Evolutionary conservation across 2,888 invertebrate genomes (phyloP).

Genomic region (Chrysina gloriosa): DNA sequence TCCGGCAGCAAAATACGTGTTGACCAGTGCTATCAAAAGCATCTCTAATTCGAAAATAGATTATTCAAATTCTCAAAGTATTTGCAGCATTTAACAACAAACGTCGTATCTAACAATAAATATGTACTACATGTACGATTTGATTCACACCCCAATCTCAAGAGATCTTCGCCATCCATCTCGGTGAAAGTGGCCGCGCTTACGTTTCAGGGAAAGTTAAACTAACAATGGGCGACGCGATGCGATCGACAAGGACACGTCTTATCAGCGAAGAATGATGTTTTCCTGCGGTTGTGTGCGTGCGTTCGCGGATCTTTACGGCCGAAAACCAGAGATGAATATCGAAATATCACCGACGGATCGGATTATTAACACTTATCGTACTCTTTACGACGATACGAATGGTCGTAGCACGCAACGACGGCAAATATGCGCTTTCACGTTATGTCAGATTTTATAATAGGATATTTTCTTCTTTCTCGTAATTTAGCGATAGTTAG

Average conservation of each 20-base stretch:
- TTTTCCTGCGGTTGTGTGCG: constrained; percentile 7
- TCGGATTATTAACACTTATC: not conserved
- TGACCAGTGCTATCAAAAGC: no score
- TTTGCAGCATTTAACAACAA: no score
- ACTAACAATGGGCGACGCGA: constrained; percentile 26
- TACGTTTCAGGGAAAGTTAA: constrained; percentile 28
- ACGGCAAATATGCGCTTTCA: constrained; percentile 23
- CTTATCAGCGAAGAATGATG: constrained; percentile 17
- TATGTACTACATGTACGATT: not conserved
- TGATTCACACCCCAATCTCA: constrained; percentile 5
- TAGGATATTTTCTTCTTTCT: not conserved
- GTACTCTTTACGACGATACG: not conserved
- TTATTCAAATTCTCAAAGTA: no score
- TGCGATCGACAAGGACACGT: constrained; percentile 18
- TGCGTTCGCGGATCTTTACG: not conserved
- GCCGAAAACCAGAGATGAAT: not conserved
- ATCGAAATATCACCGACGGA: not conserved
- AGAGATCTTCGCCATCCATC: not conserved
- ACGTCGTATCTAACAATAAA: no score
- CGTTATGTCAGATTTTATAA: constrained; percentile 24
- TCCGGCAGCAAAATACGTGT: no score
- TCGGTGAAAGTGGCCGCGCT: constrained; percentile 18
- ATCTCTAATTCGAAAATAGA: no score
- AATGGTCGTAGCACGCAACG: not conserved
- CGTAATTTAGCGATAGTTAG: not conserved